Evolutionary conservation across 1,140 invertebrate genomes (phyloP).

Genomic region (Trachymyrmex cornetzi): DNA sequence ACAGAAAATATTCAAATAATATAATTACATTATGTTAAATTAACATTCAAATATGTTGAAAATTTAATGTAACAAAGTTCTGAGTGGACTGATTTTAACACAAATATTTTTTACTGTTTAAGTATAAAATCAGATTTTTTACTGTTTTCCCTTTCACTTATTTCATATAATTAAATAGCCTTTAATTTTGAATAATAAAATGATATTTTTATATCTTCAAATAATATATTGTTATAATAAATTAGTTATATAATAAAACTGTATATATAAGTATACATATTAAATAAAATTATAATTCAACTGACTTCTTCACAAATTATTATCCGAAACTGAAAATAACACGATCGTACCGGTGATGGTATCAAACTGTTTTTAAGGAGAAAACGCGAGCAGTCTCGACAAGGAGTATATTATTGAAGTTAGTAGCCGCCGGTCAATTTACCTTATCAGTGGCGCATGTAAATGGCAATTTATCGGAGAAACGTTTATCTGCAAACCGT

Average conservation of each 20-base stretch:
- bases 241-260: neutral
- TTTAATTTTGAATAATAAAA: neutral
- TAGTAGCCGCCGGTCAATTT: constrained; percentile 1
- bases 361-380: constrained; percentile 53
- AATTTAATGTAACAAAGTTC: too few species aligned
- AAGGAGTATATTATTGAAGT: constrained; percentile 22
- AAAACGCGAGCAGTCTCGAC: neutral
- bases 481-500: constrained; percentile 54
- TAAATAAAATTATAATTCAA: neutral
- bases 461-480: constrained; percentile 51
- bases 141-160: too few species aligned
- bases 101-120: too few species aligned
- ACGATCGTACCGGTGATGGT: neutral
- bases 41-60: too few species aligned
- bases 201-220: constrained; percentile 5
- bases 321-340: constrained; percentile 27
- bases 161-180: too few species aligned
- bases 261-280: neutral
- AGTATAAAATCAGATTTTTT: too few species aligned
- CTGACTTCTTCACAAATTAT: neutral
- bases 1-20: too few species aligned
- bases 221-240: neutral
- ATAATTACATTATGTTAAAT: too few species aligned
- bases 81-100: too few species aligned
- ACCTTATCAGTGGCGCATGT: constrained; percentile 54